Base-by-base conservation (phyloP, 1,140 invertebrate species). In the Sitodiplosis mosellana region DNA sequence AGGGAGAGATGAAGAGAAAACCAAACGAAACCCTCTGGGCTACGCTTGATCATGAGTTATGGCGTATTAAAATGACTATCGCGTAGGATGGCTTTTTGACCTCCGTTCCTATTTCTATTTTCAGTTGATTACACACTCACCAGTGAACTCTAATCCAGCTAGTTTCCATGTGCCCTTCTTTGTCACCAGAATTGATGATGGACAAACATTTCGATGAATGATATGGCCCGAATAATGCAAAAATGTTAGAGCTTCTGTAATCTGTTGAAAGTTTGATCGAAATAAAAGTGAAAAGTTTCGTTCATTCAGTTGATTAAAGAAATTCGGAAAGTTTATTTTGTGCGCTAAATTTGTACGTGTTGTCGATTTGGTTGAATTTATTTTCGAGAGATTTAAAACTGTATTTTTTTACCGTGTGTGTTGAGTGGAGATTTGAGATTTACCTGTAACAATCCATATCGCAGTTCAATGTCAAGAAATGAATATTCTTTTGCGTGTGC, bases 111-210 rank as follows among this genome's bases (percentile, higher is more conserved):
- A 27, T 27, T 27, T 27, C 10, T 27, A 27, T 27, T 5, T 27
- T 27, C 27, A 5, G 27, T 27, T 2, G 10, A 15, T 47, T 47
- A 33, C 20, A 8, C 17, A 71, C 71, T 73, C 65, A 88, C 85
- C 85, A 54, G 81, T 78, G 69, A 97, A 98, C 59, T 97, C 93
- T 38, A 98, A 75, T 2, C 93, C 91, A 12, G 83, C 83, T 19
- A 98, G 72, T 65, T 97, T 98, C 94, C 94, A 98, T 8, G 87
- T 91, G 33, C 91, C 91, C 42, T 80, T 78, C 58, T 86, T 90
- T n/a, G 87, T 96, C 45, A 97, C 81, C 42, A 98, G 75, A 51
- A 98, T 84, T 52, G 85, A 90, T 51, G 80, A 80, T 4, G 94
- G 92, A 65, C 86, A 93, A 15, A 97, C 77, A 65, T 97, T 97